These are phyloP conservation scores for Muntiacus reevesi DNA, from an alignment of 2,113 vertebrate genomes.

Conservation along the genomic window DNA sequence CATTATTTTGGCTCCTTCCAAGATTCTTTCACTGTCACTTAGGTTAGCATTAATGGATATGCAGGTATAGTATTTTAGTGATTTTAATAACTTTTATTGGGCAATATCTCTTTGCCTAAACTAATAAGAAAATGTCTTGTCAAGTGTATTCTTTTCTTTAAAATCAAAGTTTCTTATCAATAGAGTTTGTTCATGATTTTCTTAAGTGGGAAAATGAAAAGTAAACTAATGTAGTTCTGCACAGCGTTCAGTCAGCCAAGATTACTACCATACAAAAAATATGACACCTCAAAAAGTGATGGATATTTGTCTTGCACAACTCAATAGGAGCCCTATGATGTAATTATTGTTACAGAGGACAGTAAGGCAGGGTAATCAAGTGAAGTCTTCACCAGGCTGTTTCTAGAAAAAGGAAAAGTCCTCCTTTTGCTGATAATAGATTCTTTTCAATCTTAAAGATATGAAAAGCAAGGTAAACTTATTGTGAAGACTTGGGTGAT, in stretches of 20 bases:
- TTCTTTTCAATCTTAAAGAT: not conserved
- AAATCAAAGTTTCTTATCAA: not conserved
- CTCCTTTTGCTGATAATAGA: not conserved
- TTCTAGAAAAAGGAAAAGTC: not conserved
- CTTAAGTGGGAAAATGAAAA: not conserved
- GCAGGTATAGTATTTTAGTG: not conserved
- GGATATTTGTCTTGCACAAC: not conserved
- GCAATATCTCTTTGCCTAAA: not conserved
- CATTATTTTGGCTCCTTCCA: not conserved
- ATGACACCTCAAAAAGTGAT: no score
- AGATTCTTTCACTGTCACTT: not conserved
- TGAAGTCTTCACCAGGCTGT: not conserved
- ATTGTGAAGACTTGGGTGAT: not conserved
- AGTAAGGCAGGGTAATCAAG: not conserved
- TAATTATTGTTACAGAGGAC: not conserved
- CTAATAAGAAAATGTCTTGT: not conserved
- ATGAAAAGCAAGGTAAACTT: not conserved
- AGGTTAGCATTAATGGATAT: not conserved
- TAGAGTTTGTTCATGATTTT: not conserved
- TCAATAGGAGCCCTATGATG: not conserved
- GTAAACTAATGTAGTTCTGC: not conserved
- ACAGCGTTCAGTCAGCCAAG: not conserved
- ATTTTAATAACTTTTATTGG: not conserved
- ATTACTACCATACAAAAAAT: not conserved
- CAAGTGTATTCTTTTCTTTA: not conserved